Base-by-base conservation (phyloP, 2,113 vertebrate genomes). In the Trematocara unimaculatum region DNA sequence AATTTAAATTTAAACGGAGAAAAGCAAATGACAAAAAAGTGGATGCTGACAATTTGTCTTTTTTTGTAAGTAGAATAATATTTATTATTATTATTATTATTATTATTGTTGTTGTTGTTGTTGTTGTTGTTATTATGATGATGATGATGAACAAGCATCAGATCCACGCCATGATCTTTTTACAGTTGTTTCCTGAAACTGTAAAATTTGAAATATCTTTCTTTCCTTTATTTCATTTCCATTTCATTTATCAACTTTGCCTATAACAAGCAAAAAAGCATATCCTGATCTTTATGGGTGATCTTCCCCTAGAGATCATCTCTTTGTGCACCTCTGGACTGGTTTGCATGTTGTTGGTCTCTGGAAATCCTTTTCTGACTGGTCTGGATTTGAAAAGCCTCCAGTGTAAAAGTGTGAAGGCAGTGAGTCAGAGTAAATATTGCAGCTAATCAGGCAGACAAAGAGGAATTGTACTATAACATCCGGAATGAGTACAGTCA, bases 401-500 rank as follows among this genome's bases (percentile, higher is more conserved):
- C 42, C 8, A 29, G 14, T 47, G 14, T 74, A 74, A 47, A 74
- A 17, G 23, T 74, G 0, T 2, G 5, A 47, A 47, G 23, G 40
- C 40, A 74, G 0, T 0, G 1, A 45, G 40, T 47, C 13, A 1
- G 20, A 12, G 20, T 72, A 45, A 45, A 13, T 17, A 8, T 15
- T 47, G 8, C 13, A 47, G 5, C 67, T 72, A 17, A 47, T 47
- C 14, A 47, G 14, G 40, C 14, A 4, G 70, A 47, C 23, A 26
- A 47, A 47, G 40, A 47, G 15, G 14, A 74, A 47, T 5, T 47
- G 70, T 29, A 74, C 23, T 47, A 10, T 47, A 47, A 18, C 67
- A 47, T 47, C 42, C 0, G 0, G 4, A 74, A 42, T 45, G 20
- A 72, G 20, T 45, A 45, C 8, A 45, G 20, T 45, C n/a, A 26